Evolutionary conservation across 2,113 vertebrate species (phyloP).

Genomic region (Solea solea): DNA sequence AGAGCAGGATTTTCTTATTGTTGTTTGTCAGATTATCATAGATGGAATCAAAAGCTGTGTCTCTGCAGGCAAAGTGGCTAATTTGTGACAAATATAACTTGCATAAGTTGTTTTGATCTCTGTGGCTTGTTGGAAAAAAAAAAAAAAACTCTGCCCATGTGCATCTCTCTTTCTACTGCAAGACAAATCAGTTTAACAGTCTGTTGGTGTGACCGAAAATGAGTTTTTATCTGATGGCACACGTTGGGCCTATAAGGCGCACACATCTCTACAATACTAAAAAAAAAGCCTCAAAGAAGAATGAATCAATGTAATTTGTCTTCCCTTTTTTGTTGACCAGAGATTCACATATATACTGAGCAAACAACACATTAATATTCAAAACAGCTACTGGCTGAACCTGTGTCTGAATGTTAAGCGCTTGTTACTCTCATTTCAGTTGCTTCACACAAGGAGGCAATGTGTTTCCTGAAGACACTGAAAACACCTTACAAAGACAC

Average conservation of each 20-base stretch:
- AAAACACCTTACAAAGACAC: neutral
- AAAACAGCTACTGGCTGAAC: slow-evolving; percentile 46
- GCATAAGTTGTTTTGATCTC: neutral
- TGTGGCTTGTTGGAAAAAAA: neutral
- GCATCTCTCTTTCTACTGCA: neutral
- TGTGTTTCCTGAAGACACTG: slow-evolving; percentile 26
- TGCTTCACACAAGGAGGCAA: slow-evolving; percentile 42
- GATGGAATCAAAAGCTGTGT: slow-evolving; percentile 13
- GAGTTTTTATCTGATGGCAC: slow-evolving; percentile 18
- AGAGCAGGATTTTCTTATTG: neutral
- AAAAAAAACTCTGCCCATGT: neutral
- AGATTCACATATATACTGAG: slow-evolving; percentile 17
- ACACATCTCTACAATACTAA: slow-evolving; percentile 26
- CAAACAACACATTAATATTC: slow-evolving; percentile 56
- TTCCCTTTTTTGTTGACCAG: slow-evolving; percentile 22
- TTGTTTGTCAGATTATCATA: neutral
- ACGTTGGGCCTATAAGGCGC: slow-evolving; percentile 1
- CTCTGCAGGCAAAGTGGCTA: neutral
- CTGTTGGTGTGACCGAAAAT: neutral
- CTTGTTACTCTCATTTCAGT: slow-evolving; percentile 46
- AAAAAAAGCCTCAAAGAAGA: slow-evolving; percentile 17
- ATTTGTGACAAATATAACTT: neutral
- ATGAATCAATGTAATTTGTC: slow-evolving; percentile 39
- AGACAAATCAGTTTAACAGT: neutral
- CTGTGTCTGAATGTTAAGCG: slow-evolving; percentile 44